Evolutionary conservation across 2,888 invertebrate genomes (phyloP), one percentile per base, ranked within the genome.

Genomic region (Hirtodrosophila confusa): DNA sequence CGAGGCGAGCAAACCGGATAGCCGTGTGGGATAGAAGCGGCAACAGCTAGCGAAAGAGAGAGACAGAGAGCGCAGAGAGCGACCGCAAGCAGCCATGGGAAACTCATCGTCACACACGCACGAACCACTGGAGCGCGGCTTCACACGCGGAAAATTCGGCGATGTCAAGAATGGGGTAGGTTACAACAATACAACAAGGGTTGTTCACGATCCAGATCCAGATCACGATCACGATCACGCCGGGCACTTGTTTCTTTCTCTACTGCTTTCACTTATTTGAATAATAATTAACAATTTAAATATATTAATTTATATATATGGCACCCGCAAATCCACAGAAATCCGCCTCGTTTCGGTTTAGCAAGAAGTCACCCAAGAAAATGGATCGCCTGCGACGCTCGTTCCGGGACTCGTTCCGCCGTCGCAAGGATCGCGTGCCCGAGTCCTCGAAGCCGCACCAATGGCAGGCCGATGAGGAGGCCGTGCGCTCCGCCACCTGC

Each of bases 381-480:
- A 97, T 97, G 97, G 97, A 97, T 93, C 94, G 97, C 87, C 93
- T 97, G 88, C 94, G 97, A 88, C 94, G 96, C 89, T 97, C 97
- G 82, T 96, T 98, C 92, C 95, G 98, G 76, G 97, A 98, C 92
- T 98, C 97, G 72, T 98, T 98, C 93, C 95, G 99, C 57, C 94
- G 96, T 70, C 96, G 98, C 92, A 98, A 98, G 94, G 95, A 96
- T 89, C 94, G 94, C 58, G 95, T 96, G 55, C 96, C 97, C 5
- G 98, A 98, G 93, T 97, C 97, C 71, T 97, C 97, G 67, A 98
- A 98, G 91, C 98, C 98, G 33, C 98, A 98, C 92, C 98, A 98
- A 91, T 99, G 99, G 99, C 98, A 98, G 91, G 96, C 98, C 39
- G 99, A 99, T 92, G 99, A 99, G 92, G 95, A 96, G 56, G 97